Base-by-base conservation (phyloP, 2,797 vertebrate species). In the Acrossocheilus wenchowensis region DNA sequence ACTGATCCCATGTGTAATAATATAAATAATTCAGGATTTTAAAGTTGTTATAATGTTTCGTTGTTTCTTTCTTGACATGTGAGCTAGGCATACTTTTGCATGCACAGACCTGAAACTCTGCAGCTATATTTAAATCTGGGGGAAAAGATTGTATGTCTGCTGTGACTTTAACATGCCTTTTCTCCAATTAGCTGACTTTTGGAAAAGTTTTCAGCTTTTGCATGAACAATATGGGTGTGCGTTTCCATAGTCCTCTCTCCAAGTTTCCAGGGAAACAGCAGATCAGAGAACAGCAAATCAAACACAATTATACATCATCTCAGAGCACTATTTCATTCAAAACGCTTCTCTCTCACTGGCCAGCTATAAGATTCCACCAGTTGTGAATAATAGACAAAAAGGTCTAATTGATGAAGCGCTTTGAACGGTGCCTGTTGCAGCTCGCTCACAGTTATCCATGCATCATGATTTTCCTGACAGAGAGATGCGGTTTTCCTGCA, bases 221-320 rank as follows among this genome's bases (percentile, higher is more conserved):
- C 43, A 73, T 45, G 84, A 26, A 69, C 79, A 87, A 83, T 72
- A 83, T 83, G 85, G 52, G 30, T 71, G 79, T 88, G 78, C 43
- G 89, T 89, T 92, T 85, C 81, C 84, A 64, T 73, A 86, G 81
- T 86, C 26, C 43, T 78, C 85, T 83, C 52, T 48, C 34, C 62
- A 88, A 86, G 91, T 92, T 90, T 90, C 91, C 91, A 91, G 78
- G 91, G 91, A 89, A 92, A 92, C 91, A 83, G 23, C 79, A 81
- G 85, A 89, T 86, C 52, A 83, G 66, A 79, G 72, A 82, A 60
- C 78, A 43, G 83, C 34, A 57, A 87, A 84, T 86, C 86, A 88
- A 87, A 84, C 78, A 83, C 68, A 85, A 68, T 71, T 72, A 74
- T 39, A 64, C 77, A 74, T 74, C 78, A 6, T 81, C 71, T 72